Base-by-base conservation (phyloP, 2,113 vertebrate genomes). In the Mesocricetus auratus region DNA sequence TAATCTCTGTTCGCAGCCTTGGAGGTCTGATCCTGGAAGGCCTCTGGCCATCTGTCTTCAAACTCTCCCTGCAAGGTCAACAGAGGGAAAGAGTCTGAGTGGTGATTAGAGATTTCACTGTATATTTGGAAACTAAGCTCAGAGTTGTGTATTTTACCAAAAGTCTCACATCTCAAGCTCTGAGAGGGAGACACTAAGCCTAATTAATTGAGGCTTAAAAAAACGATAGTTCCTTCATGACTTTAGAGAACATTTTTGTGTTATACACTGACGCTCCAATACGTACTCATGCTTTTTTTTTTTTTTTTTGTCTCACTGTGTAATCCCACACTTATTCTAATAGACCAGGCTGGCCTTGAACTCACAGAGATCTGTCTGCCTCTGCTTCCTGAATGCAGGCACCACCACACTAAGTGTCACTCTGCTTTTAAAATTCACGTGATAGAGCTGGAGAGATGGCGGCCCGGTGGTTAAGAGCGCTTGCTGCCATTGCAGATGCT, bases 181-280 rank as follows among this genome's bases (percentile, higher is more conserved):
- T 42, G n/a, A 62, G 33, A 62, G 47, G 29, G 56, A 91, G 31
- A 62, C 68, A 94, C 62, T 58, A 88, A 95, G 69, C 56, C 81
- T 91, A 94, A 93, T 69, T 75, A 75, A 60, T 36, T 75, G 53
- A 75, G 71, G 6, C 39, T 62, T 68, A 7, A 8, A 45, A 36
- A 86, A 66, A 36, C 33, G 64, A 17, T 62, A 95, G 56, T 53
- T 33, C 42, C 89, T 74, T 45, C 31, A 53, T 26, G 68, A 36
- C 11, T 74, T 62, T 66, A 42, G 58, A 96, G 74, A 92, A 92
- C 56, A 62, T 87, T 93, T 93, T 60, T 94, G 42, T 79, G 58
- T 89, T 12, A 92, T 7, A 4, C 11, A 4, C 39, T 45, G 39
- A 22, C 73, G 45, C 39, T 71, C 19, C 15, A 71, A 33, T 19